phyloP scores from a whole-genome alignment of 1,140 invertebrate genomes.

The Achroia grisella region DNA sequence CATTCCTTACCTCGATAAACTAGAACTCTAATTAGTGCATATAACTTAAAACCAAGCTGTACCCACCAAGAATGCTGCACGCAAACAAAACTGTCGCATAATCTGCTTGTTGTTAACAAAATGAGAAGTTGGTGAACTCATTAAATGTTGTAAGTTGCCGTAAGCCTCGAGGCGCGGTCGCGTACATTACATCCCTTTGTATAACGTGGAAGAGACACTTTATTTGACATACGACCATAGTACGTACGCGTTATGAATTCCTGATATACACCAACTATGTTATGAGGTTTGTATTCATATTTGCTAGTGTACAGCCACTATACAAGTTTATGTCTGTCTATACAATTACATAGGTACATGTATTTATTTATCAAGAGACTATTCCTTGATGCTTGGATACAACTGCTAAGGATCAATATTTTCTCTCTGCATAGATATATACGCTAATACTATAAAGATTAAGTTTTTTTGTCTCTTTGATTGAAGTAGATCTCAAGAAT shows the following conservation, averaged over 20 bases:
- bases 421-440: too few species aligned
- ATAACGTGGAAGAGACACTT: slow-evolving; percentile 13
- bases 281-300: too few species aligned
- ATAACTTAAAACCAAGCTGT: neutral
- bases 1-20: too few species aligned
- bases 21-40: neutral
- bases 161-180: slow-evolving; percentile 23
- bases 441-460: too few species aligned
- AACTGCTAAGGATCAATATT: too few species aligned
- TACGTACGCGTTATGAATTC: slow-evolving; percentile 25
- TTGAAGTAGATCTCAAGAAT: too few species aligned
- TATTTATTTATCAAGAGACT: too few species aligned
- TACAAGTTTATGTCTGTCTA: neutral
- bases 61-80: slow-evolving; percentile 5
- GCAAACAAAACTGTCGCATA: slow-evolving; percentile 26
- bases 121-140: slow-evolving; percentile 32
- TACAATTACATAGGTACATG: too few species aligned
- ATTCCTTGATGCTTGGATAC: too few species aligned
- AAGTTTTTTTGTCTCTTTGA: too few species aligned
- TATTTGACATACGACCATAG: slow-evolving; percentile 29
- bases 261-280: neutral
- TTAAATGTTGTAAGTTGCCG: slow-evolving; percentile 22
- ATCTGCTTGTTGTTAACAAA: slow-evolving; percentile 23
- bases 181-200: slow-evolving; percentile 23
- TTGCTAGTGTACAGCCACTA: too few species aligned